Base-by-base conservation (phyloP, 53 echinoderm and acorn worm species). In the Echinarachnius parma region DNA sequence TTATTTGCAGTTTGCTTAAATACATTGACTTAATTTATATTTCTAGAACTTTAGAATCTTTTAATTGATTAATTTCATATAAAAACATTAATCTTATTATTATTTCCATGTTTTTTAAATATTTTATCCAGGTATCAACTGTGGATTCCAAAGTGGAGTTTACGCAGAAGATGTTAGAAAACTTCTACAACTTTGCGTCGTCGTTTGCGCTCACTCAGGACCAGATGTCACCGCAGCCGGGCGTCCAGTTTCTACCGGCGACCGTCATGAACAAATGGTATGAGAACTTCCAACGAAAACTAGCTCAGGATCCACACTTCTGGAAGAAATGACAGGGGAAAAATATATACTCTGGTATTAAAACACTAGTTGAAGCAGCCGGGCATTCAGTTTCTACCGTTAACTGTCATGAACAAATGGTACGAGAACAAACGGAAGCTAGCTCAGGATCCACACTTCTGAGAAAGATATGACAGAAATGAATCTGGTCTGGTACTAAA, bases 121-220 rank as follows among this genome's bases (percentile, higher is more conserved):
- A 8, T 62, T 11, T 19, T 21, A 24, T 5, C 34, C 77, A 94
- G 94, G 79, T 80, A 21, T 93, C 93, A 2, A 64, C 66, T 16
- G n/a, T 86, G 35, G 81, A 80, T 36, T 86, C 78, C 63, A 87
- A 90, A 44, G 60, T 84, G 18, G 71, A 91, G 52, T 96, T 85
- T 42, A 91, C 87, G 8, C 84, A 77, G 36, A 96, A 96, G 63
- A 84, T 96, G 79, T 64, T 96, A 47, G 85, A 96, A 77, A 90
- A 85, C 67, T 91, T 96, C 55, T 96, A 82, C 72, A 96, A 96
- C 62, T 96, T 76, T 32, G 96, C 91, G 21, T 85, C 90, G 1
- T 96, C 96, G 13, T 96, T 96, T 60, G 80, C 82, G 49, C 62
- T 91, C 37, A 84, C 80, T 7, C 96, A 96, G 59, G 59, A 79